A percentile compares a stretch with the other conserved stretches of the same genome.
phyloP scores from a whole-genome alignment of 2,888 invertebrate species.

The Agrotis segetum region DNA sequence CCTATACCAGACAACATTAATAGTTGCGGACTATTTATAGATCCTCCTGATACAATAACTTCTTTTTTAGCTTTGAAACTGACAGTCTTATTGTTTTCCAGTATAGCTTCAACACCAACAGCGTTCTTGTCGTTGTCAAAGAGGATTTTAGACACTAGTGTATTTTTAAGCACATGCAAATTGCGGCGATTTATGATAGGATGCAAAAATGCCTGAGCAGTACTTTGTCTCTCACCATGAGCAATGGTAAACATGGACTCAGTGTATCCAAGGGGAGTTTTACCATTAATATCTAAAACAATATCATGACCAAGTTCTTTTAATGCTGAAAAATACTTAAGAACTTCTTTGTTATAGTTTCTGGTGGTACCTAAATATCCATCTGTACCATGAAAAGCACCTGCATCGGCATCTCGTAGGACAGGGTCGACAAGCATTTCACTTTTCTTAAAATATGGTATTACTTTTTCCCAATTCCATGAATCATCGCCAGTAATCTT shows the following conservation, averaged over 20 bases:
- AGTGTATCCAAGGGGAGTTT: conserved; percentile 82
- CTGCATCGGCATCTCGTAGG: conserved; percentile 49
- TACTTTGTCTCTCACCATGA: conserved; percentile 82
- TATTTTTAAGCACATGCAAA: conserved; percentile 68
- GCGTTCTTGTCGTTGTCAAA: conserved; percentile 85
- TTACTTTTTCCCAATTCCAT: conserved; percentile 86
- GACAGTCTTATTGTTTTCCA: conserved; percentile 62
- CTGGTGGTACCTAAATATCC: conserved; percentile 80
- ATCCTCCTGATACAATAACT: conserved; percentile 84
- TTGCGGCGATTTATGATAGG: conserved; percentile 71
- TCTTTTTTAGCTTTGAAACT: conserved; percentile 78
- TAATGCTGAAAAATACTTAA: conserved; percentile 74
- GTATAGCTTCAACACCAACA: conserved; percentile 79
- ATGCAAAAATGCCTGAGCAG: conserved; percentile 85
- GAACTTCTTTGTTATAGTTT: conserved; percentile 47
- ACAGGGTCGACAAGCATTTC: conserved; percentile 73
- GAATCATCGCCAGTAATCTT: conserved; percentile 77
- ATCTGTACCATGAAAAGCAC: conserved; percentile 73
- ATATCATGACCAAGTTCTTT: conserved; percentile 79
- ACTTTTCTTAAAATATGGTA: conserved; percentile 85
- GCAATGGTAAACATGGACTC: conserved; percentile 83
- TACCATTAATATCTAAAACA: conserved; percentile 77
- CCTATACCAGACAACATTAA: conserved; percentile 88
- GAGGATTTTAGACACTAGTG: conserved; percentile 74
- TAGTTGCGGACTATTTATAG: conserved; percentile 83